phyloP scores from a whole-genome alignment of 2,113 vertebrate genomes.

The Geothlypis trichas region DNA sequence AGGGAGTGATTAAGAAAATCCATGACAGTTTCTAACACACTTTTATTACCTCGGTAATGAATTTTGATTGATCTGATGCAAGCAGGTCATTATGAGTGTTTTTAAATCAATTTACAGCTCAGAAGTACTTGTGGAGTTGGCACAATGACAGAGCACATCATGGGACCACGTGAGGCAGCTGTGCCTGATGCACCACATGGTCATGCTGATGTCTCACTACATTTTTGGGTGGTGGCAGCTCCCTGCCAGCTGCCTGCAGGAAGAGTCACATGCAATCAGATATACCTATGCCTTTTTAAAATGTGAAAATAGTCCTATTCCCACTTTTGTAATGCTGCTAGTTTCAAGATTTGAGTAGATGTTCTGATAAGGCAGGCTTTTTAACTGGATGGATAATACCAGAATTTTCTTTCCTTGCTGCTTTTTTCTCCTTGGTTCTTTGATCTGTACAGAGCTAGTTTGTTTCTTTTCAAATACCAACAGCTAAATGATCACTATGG shows the following conservation, averaged over 20 bases:
- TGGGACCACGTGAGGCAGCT: rapidly evolving
- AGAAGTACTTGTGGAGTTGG: neutral
- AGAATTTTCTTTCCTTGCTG: neutral
- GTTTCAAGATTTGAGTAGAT: neutral
- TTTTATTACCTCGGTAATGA: neutral
- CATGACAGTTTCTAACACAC: neutral
- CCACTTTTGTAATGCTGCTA: neutral
- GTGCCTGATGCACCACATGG: neutral
- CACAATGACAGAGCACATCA: neutral
- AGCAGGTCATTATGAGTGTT: neutral
- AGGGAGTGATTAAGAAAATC: constrained; percentile 18
- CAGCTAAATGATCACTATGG: neutral
- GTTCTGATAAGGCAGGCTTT: neutral
- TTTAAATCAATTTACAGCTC: constrained; percentile 24
- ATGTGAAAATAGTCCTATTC: neutral
- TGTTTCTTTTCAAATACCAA: neutral
- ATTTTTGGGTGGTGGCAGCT: neutral
- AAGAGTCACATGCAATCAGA: neutral
- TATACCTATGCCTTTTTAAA: neutral
- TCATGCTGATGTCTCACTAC: neutral
- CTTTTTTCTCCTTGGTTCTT: neutral
- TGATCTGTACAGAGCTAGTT: neutral
- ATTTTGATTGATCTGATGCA: constrained; percentile 22
- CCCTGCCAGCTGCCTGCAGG: neutral
- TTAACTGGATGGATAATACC: neutral